Conservation (phyloP, 2,113 vertebrate species). For the Myodes glareolus region DNA sequence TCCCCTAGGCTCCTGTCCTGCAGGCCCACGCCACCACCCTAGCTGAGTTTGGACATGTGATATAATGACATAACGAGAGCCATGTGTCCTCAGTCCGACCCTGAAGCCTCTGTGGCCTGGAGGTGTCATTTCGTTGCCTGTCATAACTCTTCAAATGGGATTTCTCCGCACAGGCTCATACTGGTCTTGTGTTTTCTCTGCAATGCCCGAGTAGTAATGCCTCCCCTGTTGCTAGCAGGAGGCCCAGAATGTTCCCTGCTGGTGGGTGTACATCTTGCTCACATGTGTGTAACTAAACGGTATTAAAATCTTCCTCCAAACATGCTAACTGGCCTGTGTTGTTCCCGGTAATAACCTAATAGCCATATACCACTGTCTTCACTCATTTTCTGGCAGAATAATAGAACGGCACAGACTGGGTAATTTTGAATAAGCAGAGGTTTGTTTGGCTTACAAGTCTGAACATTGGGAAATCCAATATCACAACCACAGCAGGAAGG, state of each 20-base stretch:
- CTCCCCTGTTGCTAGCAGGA: not conserved
- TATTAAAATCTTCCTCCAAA: not conserved
- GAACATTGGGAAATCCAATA: not conserved
- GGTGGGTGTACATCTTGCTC: not conserved
- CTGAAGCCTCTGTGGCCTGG: not conserved
- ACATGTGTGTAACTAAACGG: not conserved
- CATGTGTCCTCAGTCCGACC: not conserved
- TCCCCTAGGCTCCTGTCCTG: not conserved
- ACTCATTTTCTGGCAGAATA: not conserved
- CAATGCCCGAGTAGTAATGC: not conserved
- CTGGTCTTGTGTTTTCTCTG: not conserved
- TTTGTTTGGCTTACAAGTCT: not conserved
- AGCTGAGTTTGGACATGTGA: not conserved
- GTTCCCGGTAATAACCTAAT: not conserved
- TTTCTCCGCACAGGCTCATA: not conserved
- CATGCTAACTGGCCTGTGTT: not conserved
- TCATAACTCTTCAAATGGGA: not conserved
- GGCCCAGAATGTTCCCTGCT: not conserved
- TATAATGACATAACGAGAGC: not conserved
- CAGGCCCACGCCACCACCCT: not conserved
- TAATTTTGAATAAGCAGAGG: not conserved
- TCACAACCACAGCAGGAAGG: not conserved
- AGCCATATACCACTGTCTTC: not conserved
- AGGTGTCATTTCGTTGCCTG: not conserved
- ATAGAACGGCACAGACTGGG: not conserved